phyloP scores from a whole-genome alignment of 2,113 vertebrate genomes.

The Varanus salvator region DNA sequence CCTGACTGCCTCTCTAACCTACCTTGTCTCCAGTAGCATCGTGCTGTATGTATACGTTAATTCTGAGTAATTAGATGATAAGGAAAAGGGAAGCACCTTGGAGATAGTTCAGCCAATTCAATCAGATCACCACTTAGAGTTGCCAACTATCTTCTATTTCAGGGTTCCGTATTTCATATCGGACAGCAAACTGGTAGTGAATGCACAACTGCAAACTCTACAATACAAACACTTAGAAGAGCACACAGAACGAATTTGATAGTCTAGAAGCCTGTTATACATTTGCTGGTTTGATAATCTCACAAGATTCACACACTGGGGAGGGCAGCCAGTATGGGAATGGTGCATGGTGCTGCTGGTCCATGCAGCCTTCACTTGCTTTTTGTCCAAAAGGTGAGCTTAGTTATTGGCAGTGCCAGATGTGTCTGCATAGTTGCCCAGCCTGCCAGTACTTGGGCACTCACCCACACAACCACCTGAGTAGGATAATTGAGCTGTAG shows the following conservation, averaged over 20 bases:
- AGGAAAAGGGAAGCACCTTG: slow-evolving; percentile 55
- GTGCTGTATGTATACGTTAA: slow-evolving; percentile 69
- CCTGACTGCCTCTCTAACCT: slow-evolving; percentile 73
- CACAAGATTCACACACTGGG: neutral
- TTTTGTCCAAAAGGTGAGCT: neutral
- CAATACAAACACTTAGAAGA: neutral
- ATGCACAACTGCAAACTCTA: too few relatives aligned
- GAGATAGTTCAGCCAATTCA: slow-evolving; percentile 50
- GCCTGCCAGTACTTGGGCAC: neutral
- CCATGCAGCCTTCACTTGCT: neutral
- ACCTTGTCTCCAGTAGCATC: slow-evolving; percentile 71
- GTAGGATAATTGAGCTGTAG: neutral
- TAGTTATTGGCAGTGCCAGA: neutral
- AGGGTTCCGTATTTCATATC: neutral
- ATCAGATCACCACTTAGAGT: slow-evolving; percentile 11
- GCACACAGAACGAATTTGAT: neutral
- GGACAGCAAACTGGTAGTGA: neutral
- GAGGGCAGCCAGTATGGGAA: neutral
- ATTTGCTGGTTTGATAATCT: neutral
- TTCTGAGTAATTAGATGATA: slow-evolving; percentile 71
- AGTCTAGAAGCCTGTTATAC: neutral
- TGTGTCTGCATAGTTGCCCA: neutral
- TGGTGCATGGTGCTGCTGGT: neutral
- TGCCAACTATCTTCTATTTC: neutral
- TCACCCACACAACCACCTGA: neutral